These are phyloP conservation scores for human (Homo sapiens) DNA, from an alignment of 2,113 vertebrate genomes.

Conservation along the genomic window DNA sequence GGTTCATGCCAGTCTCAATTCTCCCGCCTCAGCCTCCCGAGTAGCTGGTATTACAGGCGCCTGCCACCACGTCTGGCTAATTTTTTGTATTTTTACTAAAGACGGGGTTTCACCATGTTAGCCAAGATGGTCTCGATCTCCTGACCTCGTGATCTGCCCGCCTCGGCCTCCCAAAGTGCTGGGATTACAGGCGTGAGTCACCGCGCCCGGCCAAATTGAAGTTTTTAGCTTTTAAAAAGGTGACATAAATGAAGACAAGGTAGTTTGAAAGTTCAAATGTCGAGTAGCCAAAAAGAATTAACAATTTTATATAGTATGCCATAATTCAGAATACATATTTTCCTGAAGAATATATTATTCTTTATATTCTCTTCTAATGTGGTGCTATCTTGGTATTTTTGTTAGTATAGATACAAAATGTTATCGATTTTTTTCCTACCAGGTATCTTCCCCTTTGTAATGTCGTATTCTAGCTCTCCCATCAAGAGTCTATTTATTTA, in stretches of 20 bases:
- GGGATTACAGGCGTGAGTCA: too few species aligned
- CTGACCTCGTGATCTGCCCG: too few species aligned
- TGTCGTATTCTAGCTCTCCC: not conserved
- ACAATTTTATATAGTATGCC: not conserved
- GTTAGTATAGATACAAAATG: not conserved
- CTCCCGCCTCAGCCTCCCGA: too few species aligned
- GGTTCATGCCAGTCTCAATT: too few species aligned
- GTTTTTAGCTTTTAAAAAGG: not conserved
- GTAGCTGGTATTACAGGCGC: too few species aligned
- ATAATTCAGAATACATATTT: not conserved
- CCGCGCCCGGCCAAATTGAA: accelerated
- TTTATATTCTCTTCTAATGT: not conserved
- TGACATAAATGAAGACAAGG: not conserved
- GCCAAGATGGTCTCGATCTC: too few species aligned
- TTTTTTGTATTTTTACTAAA: too few species aligned
- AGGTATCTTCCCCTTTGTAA: not conserved
- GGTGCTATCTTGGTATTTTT: not conserved
- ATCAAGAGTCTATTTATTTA: not conserved
- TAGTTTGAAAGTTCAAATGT: not conserved
- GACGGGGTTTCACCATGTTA: too few species aligned
- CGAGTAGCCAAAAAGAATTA: not conserved
- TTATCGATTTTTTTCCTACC: too few species aligned
- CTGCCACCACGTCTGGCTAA: too few species aligned
- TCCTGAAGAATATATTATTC: not conserved
- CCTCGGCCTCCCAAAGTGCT: too few species aligned